These are phyloP conservation scores for Chaetorhynchus papuensis DNA, from an alignment of 2,113 vertebrate species.

Conservation along the genomic window DNA sequence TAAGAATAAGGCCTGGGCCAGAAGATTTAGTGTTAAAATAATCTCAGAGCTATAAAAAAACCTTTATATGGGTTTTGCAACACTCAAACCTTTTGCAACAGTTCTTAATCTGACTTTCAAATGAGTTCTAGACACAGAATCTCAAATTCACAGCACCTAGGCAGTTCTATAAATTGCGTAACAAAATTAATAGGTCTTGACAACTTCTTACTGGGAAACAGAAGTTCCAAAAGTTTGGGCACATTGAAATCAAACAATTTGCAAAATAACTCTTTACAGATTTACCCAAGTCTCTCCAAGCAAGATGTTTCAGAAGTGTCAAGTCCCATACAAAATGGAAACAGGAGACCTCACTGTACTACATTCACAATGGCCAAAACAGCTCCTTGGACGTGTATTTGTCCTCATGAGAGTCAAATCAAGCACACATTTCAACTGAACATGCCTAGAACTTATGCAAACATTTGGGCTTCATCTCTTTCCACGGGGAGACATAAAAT, in stretches of 20 bases:
- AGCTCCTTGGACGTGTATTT: not conserved
- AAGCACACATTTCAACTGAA: not conserved
- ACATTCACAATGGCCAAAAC: not conserved
- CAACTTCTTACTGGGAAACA: not conserved
- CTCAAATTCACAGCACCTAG: not conserved
- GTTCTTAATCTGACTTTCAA: not conserved
- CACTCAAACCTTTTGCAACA: not conserved
- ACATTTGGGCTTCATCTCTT: not conserved
- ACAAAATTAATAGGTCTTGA: not conserved
- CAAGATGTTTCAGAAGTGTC: not conserved
- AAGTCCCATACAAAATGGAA: not conserved
- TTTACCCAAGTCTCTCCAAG: not conserved
- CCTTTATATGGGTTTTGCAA: not conserved
- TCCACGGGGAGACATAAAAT: not conserved
- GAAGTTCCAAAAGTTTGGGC: not conserved
- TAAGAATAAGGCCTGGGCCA: not conserved
- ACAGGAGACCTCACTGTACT: not conserved
- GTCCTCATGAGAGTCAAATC: not conserved
- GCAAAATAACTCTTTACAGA: not conserved
- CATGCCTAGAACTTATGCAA: not conserved
- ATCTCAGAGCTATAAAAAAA: not conserved
- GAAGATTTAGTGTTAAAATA: not conserved
- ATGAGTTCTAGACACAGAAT: not conserved
- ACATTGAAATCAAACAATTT: not conserved
- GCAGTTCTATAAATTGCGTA: fast-evolving